Evolutionary conservation across 2,888 invertebrate genomes (phyloP).

Genomic region (Drosophila macrothrix): DNA sequence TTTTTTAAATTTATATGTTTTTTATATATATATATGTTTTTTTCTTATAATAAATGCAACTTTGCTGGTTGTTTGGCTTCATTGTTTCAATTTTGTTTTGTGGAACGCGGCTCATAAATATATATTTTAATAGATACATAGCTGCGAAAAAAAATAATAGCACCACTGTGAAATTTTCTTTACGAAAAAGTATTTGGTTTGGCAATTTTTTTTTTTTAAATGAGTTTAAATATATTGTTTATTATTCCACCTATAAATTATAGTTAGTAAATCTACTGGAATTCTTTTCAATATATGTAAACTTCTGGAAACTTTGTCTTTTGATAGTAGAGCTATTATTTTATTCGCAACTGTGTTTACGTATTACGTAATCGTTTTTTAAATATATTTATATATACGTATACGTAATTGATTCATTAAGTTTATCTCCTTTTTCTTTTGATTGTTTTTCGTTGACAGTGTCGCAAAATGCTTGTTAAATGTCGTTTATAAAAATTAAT

Average conservation of each 20-base stretch:
- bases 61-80: conserved; percentile 53
- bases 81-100: conserved; percentile 13
- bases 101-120: conserved; percentile 37
- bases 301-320: too few species aligned
- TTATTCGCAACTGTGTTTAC: background rate
- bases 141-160: background rate
- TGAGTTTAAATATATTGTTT: background rate
- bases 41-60: conserved; percentile 54
- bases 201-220: too few species aligned
- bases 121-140: conserved; percentile 3
- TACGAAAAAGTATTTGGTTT: background rate
- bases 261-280: background rate
- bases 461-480: conserved; percentile 55
- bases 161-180: background rate
- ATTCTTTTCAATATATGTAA: too few species aligned
- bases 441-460: conserved; percentile 55
- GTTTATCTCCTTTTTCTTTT: conserved; percentile 10
- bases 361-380: conserved; percentile 1
- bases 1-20: background rate
- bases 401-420: background rate
- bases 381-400: conserved; percentile 15
- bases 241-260: background rate
- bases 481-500: conserved; percentile 69
- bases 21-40: conserved; percentile 4
- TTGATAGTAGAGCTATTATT: background rate